Base-by-base conservation (phyloP, 2,888 invertebrate species). In the Mythimna albipuncta region DNA sequence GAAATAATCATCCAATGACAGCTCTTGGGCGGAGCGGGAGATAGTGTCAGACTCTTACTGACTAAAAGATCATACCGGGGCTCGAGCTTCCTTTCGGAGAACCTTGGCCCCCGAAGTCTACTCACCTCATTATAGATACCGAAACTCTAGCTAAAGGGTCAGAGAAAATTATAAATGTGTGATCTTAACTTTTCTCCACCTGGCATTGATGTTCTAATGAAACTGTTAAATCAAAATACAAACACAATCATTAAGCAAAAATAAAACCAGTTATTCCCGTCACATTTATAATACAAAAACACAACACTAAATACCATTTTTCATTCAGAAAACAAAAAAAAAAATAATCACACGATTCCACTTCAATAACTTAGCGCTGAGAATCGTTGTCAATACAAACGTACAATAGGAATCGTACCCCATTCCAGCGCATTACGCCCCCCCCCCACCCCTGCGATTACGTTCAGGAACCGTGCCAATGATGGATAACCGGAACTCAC, bases 401-500 rank as follows among this genome's bases (percentile, higher is more conserved):
- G 71, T 79, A 85, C 78, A 78, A 81, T 79, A 62, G 79, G 76
- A 81, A 84, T 77, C 75, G 69, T 82, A 82, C 84, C 69, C 79
- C 81, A 70, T 69, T 77, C 83, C 77, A 79, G 82, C 77, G 78
- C 84, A 89, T 90, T 86, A 86, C 73, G 52, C 70, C 75, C 67
- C 82, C 64, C 81, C 84, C 32, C 32, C 84, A 80, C 83, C 72
- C 38, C 57, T 61, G 84, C 89, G 92, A 91, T 93, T 93, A 91
- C 89, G 85, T 88, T 88, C 93, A 92, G 92, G 93, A 93, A 93
- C 91, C 84, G 86, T 87, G 85, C 83, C 85, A 84, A 91, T 94
- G 94, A 94, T 94, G 93, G 92, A 94, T 93, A 90, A 87, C 93
- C 93, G 93, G 93, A 93, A 91, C 87, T 87, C 81, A 81, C 86